Evolutionary conservation across 2,888 invertebrate genomes (phyloP), one percentile per base, ranked within the genome.

Genomic region (Cremastinae sp.): DNA sequence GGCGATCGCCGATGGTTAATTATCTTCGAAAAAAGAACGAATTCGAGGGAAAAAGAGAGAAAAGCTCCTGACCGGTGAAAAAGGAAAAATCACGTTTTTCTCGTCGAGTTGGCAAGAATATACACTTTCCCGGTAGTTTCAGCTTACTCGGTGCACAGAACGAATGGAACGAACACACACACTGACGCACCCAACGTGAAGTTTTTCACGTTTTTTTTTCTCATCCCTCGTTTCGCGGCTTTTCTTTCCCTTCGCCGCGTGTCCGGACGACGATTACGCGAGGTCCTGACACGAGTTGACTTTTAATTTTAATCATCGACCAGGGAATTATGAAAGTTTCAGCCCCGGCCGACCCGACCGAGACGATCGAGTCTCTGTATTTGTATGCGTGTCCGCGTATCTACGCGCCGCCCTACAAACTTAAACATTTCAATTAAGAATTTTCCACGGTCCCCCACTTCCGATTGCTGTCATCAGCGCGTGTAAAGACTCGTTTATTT

Each of bases 271-370:
- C 71, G 75, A 79, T 75, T 70, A 78, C 81, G 81, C 72, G 83
- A 49, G 58, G 51, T 65, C 78, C 72, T 82, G 84, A 83, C 85
- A 85, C 80, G 80, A 80, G 79, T 78, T 79, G 83, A 86, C 83
- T 86, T 85, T 84, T 84, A 86, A 86, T 85, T 86, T 86, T 85
- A 84, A 86, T 85, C 81, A 86, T 84, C 85, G 81, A 81, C 83
- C 80, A 73, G 84, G 83, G 84, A 85, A 82, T 86, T 85, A 82
- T 83, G 80, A 85, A 85, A 86, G 82, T 83, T 78, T 79, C 65
- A 35, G 18, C 62, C 35, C 35, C 9, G 53, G 16, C 39, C 18
- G 22, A 43, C 53, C 47, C 51, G 43, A 20, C 61, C 41, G 7
- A 35, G 66, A 61, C 70, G 51, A 68, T 65, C 16, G 51, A 18